Conservation (phyloP, 2,113 vertebrate genomes). For the Cyphomyrus discorhynchus region DNA sequence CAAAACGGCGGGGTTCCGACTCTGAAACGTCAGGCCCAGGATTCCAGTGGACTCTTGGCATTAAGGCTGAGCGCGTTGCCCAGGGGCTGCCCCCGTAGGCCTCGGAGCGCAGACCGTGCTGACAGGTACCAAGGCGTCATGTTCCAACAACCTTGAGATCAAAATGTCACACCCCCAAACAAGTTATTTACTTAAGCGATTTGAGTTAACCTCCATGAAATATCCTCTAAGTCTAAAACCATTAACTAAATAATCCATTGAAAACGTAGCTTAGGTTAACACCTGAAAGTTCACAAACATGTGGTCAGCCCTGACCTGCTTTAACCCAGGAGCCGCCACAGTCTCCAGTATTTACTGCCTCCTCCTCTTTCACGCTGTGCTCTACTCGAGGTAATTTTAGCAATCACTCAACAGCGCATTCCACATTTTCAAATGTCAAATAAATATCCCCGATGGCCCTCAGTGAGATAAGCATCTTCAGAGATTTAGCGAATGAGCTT, state of each 20-base stretch:
- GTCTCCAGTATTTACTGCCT: neutral
- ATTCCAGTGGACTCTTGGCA: neutral
- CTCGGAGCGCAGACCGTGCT: neutral
- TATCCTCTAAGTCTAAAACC: neutral
- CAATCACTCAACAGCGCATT: conserved; percentile 1
- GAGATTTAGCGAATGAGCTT: neutral
- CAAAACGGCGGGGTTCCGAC: neutral
- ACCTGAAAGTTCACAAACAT: neutral
- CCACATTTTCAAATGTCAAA: neutral
- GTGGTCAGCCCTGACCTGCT: neutral
- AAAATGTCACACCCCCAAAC: neutral
- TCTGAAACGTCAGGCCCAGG: neutral
- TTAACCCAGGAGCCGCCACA: neutral
- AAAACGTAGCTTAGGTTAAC: neutral
- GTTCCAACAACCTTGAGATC: neutral
- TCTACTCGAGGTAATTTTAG: conserved; percentile 7
- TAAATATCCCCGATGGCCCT: neutral
- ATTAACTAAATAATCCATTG: neutral
- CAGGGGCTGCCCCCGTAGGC: neutral
- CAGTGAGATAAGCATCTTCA: neutral
- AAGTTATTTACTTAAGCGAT: neutral
- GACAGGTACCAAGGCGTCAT: neutral
- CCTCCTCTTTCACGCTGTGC: neutral
- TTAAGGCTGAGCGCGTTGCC: neutral
- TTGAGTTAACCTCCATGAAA: neutral